These are phyloP conservation scores for Drosophila tropicalis DNA, from an alignment of 1,140 invertebrate species.

Conservation along the genomic window DNA sequence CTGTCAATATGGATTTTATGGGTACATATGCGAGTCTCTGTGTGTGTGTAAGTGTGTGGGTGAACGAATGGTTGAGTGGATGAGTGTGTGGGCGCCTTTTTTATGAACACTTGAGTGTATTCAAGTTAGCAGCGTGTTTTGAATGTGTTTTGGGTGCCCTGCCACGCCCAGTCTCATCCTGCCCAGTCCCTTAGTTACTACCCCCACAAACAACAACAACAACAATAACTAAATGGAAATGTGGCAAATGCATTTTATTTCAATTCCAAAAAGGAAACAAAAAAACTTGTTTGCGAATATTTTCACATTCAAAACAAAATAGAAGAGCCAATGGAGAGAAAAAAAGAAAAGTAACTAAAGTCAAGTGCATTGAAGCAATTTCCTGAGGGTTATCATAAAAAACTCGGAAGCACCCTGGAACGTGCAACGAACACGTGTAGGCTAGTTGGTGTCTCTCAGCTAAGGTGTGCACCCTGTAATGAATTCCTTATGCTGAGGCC, in stretches of 20 bases:
- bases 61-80: not conserved
- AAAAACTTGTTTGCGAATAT: slow-evolving; percentile 7
- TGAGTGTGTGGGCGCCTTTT: slow-evolving; percentile 33
- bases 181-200: not conserved
- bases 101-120: slow-evolving; percentile 73
- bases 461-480: too few relatives aligned
- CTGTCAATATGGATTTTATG: slow-evolving; percentile 72
- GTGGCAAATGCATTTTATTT: slow-evolving; percentile 71
- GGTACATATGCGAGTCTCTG: not conserved
- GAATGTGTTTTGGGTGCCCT: slow-evolving; percentile 53
- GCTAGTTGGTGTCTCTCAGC: too few relatives aligned
- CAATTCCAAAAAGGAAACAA: slow-evolving; percentile 3
- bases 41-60: slow-evolving; percentile 1
- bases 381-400: slow-evolving; percentile 39
- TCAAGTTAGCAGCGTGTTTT: slow-evolving; percentile 74
- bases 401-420: slow-evolving; percentile 4
- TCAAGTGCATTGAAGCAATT: slow-evolving; percentile 47
- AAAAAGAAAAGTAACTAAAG: slow-evolving; percentile 44
- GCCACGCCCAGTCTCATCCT: not conserved
- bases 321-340: too few relatives aligned
- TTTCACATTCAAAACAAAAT: not conserved
- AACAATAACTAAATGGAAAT: slow-evolving; percentile 28
- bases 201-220: slow-evolving; percentile 14
- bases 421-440: too few relatives aligned
- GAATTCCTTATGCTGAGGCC: too few relatives aligned